These are phyloP conservation scores for Conger conger DNA, from an alignment of 2,113 vertebrate species.

Conservation along the genomic window DNA sequence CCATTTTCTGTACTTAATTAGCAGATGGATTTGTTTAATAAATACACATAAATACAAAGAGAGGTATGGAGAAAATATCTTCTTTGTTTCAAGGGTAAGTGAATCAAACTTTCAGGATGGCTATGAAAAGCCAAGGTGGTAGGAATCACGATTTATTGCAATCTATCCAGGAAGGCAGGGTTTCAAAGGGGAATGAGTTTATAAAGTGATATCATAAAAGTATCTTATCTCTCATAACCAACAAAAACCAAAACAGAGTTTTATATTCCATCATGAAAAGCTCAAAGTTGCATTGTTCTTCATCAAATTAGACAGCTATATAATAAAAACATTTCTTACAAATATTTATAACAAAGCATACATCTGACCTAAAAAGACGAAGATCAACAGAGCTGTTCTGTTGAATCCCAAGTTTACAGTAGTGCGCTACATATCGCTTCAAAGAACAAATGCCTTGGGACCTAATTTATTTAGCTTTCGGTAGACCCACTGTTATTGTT, in stretches of 20 bases:
- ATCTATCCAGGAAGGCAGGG: background rate
- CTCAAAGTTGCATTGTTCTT: background rate
- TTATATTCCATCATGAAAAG: background rate
- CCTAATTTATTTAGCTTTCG: conserved; percentile 59
- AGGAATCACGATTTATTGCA: background rate
- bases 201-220: background rate
- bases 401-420: conserved; percentile 45
- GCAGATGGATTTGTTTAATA: background rate
- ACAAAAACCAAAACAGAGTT: background rate
- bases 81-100: background rate
- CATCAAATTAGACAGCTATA: background rate
- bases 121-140: background rate
- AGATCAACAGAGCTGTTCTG: conserved; percentile 53
- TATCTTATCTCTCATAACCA: background rate
- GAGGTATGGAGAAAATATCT: background rate
- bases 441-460: conserved; percentile 63
- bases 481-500: conserved; percentile 52
- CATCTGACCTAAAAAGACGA: conserved; percentile 59
- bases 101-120: background rate
- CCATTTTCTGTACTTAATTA: background rate
- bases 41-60: background rate
- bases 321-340: background rate
- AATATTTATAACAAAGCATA: conserved; percentile 21
- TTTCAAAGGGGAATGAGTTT: background rate
- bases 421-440: conserved; percentile 43